Evolutionary conservation across 2,113 vertebrate genomes (phyloP), one percentile per base, ranked within the genome.

Genomic region (Chitala chitala): DNA sequence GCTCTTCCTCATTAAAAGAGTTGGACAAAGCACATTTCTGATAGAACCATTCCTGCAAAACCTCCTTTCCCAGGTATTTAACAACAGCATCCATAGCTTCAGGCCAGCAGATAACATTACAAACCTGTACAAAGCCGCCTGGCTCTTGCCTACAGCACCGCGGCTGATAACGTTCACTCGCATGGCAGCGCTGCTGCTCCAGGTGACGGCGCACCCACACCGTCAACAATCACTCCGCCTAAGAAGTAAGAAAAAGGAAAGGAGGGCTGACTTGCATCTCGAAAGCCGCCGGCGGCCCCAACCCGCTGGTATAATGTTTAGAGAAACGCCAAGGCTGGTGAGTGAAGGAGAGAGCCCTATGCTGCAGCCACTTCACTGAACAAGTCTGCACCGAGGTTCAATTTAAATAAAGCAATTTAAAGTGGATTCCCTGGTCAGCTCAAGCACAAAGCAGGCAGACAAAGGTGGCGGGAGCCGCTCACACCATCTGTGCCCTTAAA

Each of bases 401-500:
- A 64, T n/a, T 17, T 50, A 42, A 72, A 59, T 69, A 51, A 78
- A 5, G 20, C 40, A 24, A 76, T 77, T 69, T 69, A 64, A 82
- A 76, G 58, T 75, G 22, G 56, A 71, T 81, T 75, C 81, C 76
- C 73, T 75, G 54, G 69, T 82, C 46, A 75, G 38, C 51, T 69
- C 58, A 56, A 72, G 72, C 55, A 59, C 72, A 50, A 70, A 64
- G 42, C 56, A 54, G 78, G 63, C 53, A 75, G 50, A 50, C 59
- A 29, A 48, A 64, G 72, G 63, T 69, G 66, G 22, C 44, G 42
- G 42, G 12, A n/a, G 4, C 36, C 20, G 26, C 64, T 68, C 64
- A 48, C 42, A 61, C 78, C 75, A 78, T 78, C 79, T 80, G 79
- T 69, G 66, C 63, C 50, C 42, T 56, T 54, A 29, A 33, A 65